Base-by-base conservation (phyloP, 2,113 vertebrate species). In the Odocoileus hemionus region DNA sequence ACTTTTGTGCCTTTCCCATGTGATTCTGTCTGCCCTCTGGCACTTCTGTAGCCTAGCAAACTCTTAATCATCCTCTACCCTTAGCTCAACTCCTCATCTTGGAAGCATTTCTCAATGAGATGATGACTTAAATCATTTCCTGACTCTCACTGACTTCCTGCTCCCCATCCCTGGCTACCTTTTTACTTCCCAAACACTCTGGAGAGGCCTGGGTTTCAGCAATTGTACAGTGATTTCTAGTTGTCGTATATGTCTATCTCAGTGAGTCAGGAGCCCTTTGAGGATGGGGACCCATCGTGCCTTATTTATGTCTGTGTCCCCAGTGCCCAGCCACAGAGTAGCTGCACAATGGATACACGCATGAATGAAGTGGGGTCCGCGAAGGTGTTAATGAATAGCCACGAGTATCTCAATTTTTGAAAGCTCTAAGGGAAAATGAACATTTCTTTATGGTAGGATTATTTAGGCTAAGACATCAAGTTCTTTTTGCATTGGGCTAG, bases 401-500 rank as follows among this genome's bases (percentile, higher is more conserved):
- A 86, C 10, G 1, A 8, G 16, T 82, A 54, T 88, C 80, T 94
- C 74, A 19, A 67, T 88, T 96, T 96, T 94, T 25, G 50, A 93
- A 96, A 60, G 14, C 91, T 80, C 47, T 97, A 30, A 55, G 39
- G 33, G 76, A 95, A 21, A 96, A 82, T 58, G 11, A 89, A 25
- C n/a, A 23, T 57, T 47, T 85, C 19, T 61, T 89, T 93, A 21
- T 45, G 50, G 55, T 76, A 86, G 43, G 28, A 54, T 90, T 91
- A 39, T 33, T 58, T 70, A 21, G 74, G 54, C 25, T 89, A 86
- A 86, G 86, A 74, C 19, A 52, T 43, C 82, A 88, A 84, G 43
- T 91, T 94, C 17, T 91, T 96, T 97, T 96, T 91, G 60, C 60
- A n/a, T 54, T 89, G 36, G 60, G 83, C 55, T 97, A 92, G 47